Percentiles rank a stretch among this genome's conserved stretches.
Conservation (phyloP, 2,797 vertebrate genomes). For the Chaunax sp. region DNA sequence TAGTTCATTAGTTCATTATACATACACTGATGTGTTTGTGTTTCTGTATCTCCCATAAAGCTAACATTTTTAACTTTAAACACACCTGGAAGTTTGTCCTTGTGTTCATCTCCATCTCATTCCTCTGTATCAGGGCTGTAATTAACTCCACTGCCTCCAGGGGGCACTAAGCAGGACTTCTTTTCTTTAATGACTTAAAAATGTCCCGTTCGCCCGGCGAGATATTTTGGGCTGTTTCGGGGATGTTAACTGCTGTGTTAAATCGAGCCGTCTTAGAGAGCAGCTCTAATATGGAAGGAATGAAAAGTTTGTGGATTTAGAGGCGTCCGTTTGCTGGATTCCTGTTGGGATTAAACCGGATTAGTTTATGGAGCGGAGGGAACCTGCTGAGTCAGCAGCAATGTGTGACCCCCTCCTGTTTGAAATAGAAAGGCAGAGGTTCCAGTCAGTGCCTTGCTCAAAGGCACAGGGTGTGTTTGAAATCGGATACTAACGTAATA, state of each 20-base stretch:
- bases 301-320: conserved; percentile 61
- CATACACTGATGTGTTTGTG: no score
- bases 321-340: conserved; percentile 59
- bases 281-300: conserved; percentile 71
- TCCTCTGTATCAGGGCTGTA: no score
- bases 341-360: conserved; percentile 72
- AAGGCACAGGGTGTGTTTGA: conserved; percentile 30
- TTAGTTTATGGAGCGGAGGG: conserved; percentile 34
- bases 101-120: no score
- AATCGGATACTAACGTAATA: no score
- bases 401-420: background rate
- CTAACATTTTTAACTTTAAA: no score
- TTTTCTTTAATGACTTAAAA: background rate
- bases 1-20: no score
- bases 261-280: conserved; percentile 39
- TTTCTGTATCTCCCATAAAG: no score
- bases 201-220: background rate
- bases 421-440: no score
- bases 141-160: no score
- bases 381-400: conserved; percentile 26
- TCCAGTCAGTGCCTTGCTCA: no score
- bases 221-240: conserved; percentile 36
- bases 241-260: conserved; percentile 44
- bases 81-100: no score
- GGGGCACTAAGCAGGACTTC: background rate